phyloP scores from a whole-genome alignment of 2,888 invertebrate genomes.

The Helobdella robusta region DNA sequence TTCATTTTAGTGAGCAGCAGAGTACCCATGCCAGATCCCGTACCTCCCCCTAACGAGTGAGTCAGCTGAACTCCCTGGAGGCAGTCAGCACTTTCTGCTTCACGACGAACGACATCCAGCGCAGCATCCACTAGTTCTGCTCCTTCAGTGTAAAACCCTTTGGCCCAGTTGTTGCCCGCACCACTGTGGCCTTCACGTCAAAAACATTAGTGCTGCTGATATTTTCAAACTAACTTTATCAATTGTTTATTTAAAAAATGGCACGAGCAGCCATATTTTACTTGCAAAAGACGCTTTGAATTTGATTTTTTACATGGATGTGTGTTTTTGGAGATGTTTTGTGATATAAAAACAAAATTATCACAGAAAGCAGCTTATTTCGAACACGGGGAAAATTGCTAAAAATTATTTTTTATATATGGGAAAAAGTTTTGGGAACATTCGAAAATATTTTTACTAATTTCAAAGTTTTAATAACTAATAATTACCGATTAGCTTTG shows the following conservation, averaged over 20 bases:
- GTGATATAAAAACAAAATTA: background rate
- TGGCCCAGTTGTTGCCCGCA: conserved; percentile 46
- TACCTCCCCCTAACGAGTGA: conserved; percentile 71
- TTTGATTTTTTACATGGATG: background rate
- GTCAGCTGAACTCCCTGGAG: conserved; percentile 48
- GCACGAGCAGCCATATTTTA: too few relatives aligned
- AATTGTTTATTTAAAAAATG: too few relatives aligned
- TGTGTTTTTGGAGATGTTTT: background rate
- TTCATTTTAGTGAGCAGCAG: conserved; percentile 87
- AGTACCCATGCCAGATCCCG: conserved; percentile 79
- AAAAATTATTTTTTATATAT: too few relatives aligned
- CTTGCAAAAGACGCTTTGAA: too few relatives aligned
- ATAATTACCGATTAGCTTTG: too few relatives aligned
- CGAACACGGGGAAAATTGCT: too few relatives aligned
- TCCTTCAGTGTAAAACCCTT: conserved; percentile 46
- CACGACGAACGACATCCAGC: conserved; percentile 46
- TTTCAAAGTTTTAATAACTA: too few relatives aligned
- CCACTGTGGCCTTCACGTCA: conserved; percentile 43
- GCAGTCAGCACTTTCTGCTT: conserved; percentile 45
- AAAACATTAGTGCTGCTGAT: too few relatives aligned
- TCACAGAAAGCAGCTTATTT: too few relatives aligned
- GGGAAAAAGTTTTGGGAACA: too few relatives aligned
- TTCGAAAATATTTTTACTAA: too few relatives aligned
- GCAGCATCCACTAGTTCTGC: conserved; percentile 46
- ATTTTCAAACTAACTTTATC: too few relatives aligned